Evolutionary conservation across 1,140 invertebrate species (phyloP).

Genomic region (Bombus ignitus): DNA sequence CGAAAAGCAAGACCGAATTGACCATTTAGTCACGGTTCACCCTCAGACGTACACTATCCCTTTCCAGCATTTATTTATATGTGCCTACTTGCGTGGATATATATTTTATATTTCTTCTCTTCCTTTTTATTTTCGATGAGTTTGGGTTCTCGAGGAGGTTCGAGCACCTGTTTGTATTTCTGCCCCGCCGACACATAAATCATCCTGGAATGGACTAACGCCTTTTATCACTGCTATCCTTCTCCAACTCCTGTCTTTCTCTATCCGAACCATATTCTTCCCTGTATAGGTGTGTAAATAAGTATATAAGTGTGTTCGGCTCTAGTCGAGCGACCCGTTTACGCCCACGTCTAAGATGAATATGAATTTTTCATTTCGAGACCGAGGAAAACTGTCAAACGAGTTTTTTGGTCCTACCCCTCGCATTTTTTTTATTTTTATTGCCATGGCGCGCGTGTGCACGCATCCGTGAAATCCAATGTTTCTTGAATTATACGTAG

Average conservation of each 20-base stretch:
- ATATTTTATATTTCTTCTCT: conserved; percentile 52
- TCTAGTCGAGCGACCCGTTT: conserved; percentile 27
- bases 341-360: conserved; percentile 64
- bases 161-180: conserved; percentile 73
- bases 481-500: conserved; percentile 38
- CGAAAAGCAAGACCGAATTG: conserved; percentile 9
- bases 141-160: conserved; percentile 63
- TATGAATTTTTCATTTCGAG: conserved; percentile 65
- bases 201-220: conserved; percentile 70
- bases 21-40: conserved; percentile 34
- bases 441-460: background rate
- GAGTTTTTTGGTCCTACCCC: conserved; percentile 34
- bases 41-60: conserved; percentile 19
- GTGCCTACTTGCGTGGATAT: conserved; percentile 23
- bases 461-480: conserved; percentile 50
- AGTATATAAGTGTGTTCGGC: too few species aligned
- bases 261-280: background rate
- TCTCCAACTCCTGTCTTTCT: conserved; percentile 20
- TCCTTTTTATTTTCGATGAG: conserved; percentile 61
- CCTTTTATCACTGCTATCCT: conserved; percentile 68
- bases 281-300: background rate
- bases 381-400: conserved; percentile 62
- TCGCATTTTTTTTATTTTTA: conserved; percentile 45
- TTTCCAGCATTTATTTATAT: conserved; percentile 37
- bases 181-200: conserved; percentile 67